These are phyloP conservation scores for Spinus olivaceus DNA, from an alignment of 2,797 vertebrate genomes.

Conservation along the genomic window DNA sequence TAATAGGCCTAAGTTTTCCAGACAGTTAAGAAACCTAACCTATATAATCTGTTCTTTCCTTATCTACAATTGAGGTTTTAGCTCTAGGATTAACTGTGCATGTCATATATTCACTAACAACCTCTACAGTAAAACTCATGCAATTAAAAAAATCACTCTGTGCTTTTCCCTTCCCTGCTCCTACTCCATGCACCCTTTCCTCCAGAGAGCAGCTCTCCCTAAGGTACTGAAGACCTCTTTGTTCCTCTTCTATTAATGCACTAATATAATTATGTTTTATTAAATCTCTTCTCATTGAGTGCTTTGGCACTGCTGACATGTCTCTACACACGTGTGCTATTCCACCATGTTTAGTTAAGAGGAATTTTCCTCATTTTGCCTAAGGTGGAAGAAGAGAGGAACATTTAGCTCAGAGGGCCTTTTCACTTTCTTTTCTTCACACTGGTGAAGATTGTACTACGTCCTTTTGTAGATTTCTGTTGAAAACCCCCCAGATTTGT, in stretches of 20 bases:
- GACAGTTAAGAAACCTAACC: neutral
- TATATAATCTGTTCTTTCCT: neutral
- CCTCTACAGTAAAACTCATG: neutral
- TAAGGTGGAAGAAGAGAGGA: neutral
- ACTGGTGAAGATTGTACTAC: neutral
- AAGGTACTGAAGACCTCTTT: neutral
- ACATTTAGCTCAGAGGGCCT: neutral
- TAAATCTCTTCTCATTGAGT: neutral
- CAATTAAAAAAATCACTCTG: neutral
- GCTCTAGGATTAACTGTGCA: neutral
- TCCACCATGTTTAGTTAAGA: neutral
- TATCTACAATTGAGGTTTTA: neutral
- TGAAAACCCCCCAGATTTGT: neutral
- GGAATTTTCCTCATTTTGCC: neutral
- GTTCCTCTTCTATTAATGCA: neutral
- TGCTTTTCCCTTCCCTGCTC: neutral
- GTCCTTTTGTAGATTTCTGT: neutral
- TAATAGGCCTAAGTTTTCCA: neutral
- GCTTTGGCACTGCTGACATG: neutral
- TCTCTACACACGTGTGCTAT: neutral
- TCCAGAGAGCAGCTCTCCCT: neutral
- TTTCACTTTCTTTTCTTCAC: neutral
- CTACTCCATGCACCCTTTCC: neutral
- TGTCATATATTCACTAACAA: rapidly evolving
- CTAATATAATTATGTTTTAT: neutral